Conservation (phyloP, 2,888 invertebrate species). For the Agonum fuliginosum region DNA sequence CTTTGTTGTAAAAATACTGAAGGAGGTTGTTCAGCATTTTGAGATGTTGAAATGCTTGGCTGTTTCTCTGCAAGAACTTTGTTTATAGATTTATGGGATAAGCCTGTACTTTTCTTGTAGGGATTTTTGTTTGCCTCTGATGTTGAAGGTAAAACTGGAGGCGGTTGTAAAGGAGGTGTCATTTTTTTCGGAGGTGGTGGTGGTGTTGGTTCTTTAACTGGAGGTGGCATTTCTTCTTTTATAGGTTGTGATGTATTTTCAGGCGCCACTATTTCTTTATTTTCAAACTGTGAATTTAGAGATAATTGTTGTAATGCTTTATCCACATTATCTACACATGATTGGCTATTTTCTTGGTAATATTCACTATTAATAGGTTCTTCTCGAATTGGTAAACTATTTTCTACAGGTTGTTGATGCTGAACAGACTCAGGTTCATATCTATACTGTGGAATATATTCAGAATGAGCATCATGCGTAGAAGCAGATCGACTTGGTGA, state of each 20-base stretch:
- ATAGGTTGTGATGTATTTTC: conserved; percentile 52
- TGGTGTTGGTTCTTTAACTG: conserved; percentile 54
- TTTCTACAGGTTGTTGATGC: conserved; percentile 33
- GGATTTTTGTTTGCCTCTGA: conserved; percentile 67
- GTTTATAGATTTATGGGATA: conserved; percentile 74
- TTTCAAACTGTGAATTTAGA: conserved; percentile 65
- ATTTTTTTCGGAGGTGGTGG: conserved; percentile 67
- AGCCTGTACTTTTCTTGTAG: conserved; percentile 68
- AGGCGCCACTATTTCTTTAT: conserved; percentile 67
- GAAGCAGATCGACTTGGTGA: conserved; percentile 66
- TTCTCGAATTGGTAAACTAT: not conserved
- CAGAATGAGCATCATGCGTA: conserved; percentile 19
- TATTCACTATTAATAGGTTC: conserved; percentile 49
- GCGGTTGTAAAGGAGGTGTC: conserved; percentile 63
- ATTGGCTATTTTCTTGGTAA: conserved; percentile 56
- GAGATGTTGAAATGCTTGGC: conserved; percentile 23
- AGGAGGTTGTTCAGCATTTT: conserved; percentile 59
- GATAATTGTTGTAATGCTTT: conserved; percentile 56
- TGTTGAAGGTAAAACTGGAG: conserved; percentile 60
- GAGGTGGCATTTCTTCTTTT: conserved; percentile 24
- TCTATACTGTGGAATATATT: conserved; percentile 36
- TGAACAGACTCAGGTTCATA: conserved; percentile 19
- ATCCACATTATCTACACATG: conserved; percentile 60
- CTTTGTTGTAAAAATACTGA: conserved; percentile 65
- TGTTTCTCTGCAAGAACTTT: conserved; percentile 64